phyloP scores from a whole-genome alignment of 1,140 invertebrate genomes.

The Carcinoscorpius rotundicauda region DNA sequence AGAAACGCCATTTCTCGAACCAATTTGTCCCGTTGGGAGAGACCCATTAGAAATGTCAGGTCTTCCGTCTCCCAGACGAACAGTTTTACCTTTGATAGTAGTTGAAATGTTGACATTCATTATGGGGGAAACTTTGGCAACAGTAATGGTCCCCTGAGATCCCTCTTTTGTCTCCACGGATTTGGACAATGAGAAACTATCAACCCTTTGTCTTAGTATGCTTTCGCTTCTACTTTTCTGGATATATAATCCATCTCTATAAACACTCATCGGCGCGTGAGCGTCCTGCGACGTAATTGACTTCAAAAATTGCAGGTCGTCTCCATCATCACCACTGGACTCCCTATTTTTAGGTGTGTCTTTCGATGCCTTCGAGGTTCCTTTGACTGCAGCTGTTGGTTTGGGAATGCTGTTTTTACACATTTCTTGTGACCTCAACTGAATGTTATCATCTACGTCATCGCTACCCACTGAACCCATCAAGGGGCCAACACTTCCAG shows the following conservation, averaged over 20 bases:
- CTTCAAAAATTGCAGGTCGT: conserved; percentile 1
- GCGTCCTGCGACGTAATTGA: conserved; percentile 6
- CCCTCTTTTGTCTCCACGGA: conserved; percentile 10
- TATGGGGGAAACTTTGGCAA: conserved; percentile 63
- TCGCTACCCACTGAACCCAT: conserved; percentile 6
- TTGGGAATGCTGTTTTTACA: conserved; percentile 57
- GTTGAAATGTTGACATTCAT: conserved; percentile 25
- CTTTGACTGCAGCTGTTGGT: conserved; percentile 81
- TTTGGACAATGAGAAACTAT: no score
- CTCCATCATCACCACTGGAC: conserved; percentile 4
- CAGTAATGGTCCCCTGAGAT: conserved; percentile 25
- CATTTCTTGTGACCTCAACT: no score
- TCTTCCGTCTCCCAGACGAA: conserved; percentile 10
- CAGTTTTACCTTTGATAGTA: conserved; percentile 9
- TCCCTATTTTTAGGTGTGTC: conserved; percentile 4
- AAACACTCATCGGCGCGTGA: conserved; percentile 11
- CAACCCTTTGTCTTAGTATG: conserved; percentile 6
- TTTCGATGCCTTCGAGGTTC: conserved; percentile 40
- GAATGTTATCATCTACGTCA: conserved; percentile 31
- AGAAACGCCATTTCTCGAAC: no score
- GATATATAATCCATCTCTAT: conserved; percentile 16
- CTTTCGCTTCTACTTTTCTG: conserved; percentile 12
- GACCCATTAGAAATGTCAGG: no score
- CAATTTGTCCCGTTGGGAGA: no score
- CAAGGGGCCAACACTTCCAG: not conserved